A percentile compares a stretch with the other conserved stretches of the same genome.
Conservation (phyloP, 2,113 vertebrate species). For the Cephalopholis sonnerati region DNA sequence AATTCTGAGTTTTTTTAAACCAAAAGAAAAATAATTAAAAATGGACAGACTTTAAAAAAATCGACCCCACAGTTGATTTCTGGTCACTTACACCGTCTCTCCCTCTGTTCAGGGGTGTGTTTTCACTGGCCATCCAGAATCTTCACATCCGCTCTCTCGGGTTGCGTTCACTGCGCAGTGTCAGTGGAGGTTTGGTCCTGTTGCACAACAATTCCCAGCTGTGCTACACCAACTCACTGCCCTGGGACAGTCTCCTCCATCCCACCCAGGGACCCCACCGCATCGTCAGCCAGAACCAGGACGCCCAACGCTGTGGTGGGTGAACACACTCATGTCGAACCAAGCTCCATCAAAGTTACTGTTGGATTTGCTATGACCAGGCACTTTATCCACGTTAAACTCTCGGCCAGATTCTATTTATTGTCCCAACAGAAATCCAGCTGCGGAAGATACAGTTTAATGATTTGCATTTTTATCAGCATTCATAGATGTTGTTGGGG, state of each 20-base stretch:
- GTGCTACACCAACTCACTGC: conserved; percentile 90
- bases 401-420: neutral
- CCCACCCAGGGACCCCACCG: conserved; percentile 87
- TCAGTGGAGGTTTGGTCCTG: conserved; percentile 93
- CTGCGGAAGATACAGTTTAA: neutral
- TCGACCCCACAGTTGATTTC: neutral
- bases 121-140: conserved; percentile 91
- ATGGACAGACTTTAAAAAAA: no score
- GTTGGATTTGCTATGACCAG: conserved; percentile 13
- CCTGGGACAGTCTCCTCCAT: conserved; percentile 89
- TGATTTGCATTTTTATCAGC: neutral
- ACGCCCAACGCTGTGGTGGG: conserved; percentile 87
- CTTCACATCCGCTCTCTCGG: conserved; percentile 90
- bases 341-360: neutral
- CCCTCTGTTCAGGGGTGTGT: conserved; percentile 87
- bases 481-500: neutral
- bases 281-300: conserved; percentile 88
- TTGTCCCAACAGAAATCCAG: neutral
- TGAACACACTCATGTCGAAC: neutral
- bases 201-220: conserved; percentile 90
- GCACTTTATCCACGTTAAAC: neutral
- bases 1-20: no score
- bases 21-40: no score
- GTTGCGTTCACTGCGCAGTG: conserved; percentile 90
- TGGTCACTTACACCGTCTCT: neutral